Evolutionary conservation across 2,888 invertebrate species (phyloP).

Genomic region (Sisyra nigra): DNA sequence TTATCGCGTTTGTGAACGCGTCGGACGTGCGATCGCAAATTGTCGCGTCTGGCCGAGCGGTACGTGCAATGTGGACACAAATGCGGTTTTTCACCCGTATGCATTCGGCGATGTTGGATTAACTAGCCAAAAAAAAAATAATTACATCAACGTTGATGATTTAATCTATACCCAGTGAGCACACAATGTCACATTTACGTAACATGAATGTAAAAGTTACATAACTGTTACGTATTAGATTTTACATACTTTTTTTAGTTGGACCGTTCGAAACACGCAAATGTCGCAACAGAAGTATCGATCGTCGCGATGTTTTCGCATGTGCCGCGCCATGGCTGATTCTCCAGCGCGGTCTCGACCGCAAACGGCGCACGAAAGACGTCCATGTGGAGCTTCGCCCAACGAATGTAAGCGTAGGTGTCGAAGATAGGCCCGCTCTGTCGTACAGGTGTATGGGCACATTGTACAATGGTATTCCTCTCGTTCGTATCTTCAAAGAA

Average conservation of each 20-base stretch:
- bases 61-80: conserved; percentile 38
- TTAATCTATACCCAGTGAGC: no score
- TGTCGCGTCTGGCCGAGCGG: conserved; percentile 35
- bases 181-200: no score
- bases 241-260: conserved; percentile 32
- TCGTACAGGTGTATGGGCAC: conserved; percentile 37
- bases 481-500: conserved; percentile 28
- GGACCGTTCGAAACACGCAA: conserved; percentile 35
- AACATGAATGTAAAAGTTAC: no score
- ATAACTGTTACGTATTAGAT: not conserved
- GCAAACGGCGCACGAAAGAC: conserved; percentile 34
- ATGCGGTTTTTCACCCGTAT: conserved; percentile 37
- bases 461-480: conserved; percentile 36
- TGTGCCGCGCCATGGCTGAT: conserved; percentile 31
- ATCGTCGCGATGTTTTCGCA: conserved; percentile 32
- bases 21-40: conserved; percentile 36
- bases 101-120: conserved; percentile 37
- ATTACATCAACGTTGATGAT: no score
- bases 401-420: conserved; percentile 31
- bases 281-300: conserved; percentile 35
- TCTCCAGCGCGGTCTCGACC: conserved; percentile 35
- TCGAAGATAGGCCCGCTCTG: conserved; percentile 34
- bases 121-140: conserved; percentile 19
- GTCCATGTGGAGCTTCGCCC: conserved; percentile 22
- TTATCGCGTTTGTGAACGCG: conserved; percentile 37